A percentile compares a stretch with the other conserved stretches of the same genome.
These are phyloP conservation scores for Crax fasciolata DNA, from an alignment of 2,797 vertebrate species.

Conservation along the genomic window DNA sequence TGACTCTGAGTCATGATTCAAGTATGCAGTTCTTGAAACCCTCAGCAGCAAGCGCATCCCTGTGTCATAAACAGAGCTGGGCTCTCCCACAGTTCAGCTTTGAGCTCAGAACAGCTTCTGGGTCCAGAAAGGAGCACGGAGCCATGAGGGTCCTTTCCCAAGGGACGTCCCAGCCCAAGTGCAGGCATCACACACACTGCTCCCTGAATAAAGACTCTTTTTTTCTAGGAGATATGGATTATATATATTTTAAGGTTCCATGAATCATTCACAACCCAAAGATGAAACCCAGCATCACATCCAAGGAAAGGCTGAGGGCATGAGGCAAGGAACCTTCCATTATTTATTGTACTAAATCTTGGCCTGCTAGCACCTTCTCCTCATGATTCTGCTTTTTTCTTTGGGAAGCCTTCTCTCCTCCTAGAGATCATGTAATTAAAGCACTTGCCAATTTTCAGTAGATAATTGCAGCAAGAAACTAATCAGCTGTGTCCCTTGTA, in stretches of 20 bases:
- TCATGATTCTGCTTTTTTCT: background rate
- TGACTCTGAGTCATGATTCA: background rate
- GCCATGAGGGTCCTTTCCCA: conserved; percentile 36
- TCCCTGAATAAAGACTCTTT: conserved; percentile 67
- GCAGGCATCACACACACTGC: background rate
- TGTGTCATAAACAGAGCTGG: background rate
- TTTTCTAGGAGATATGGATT: conserved; percentile 67
- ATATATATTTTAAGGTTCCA: conserved; percentile 77
- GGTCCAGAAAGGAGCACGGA: conserved; percentile 69
- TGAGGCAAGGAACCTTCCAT: conserved; percentile 22
- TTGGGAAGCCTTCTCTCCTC: background rate
- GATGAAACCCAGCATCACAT: conserved; percentile 68
- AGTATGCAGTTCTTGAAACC: background rate
- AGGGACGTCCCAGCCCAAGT: conserved; percentile 35
- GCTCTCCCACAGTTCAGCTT: conserved; percentile 38
- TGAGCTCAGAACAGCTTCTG: conserved; percentile 60
- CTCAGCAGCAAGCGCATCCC: background rate
- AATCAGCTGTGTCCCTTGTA: background rate
- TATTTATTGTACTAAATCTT: conserved; percentile 62
- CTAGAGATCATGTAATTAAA: background rate
- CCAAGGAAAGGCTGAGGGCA: conserved; percentile 14
- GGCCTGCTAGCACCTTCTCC: conserved; percentile 29
- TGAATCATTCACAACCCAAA: conserved; percentile 82
- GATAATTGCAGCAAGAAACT: conserved; percentile 1
- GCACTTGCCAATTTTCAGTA: background rate